phyloP scores from a whole-genome alignment of 2,113 vertebrate genomes.

The Butorides virescens region DNA sequence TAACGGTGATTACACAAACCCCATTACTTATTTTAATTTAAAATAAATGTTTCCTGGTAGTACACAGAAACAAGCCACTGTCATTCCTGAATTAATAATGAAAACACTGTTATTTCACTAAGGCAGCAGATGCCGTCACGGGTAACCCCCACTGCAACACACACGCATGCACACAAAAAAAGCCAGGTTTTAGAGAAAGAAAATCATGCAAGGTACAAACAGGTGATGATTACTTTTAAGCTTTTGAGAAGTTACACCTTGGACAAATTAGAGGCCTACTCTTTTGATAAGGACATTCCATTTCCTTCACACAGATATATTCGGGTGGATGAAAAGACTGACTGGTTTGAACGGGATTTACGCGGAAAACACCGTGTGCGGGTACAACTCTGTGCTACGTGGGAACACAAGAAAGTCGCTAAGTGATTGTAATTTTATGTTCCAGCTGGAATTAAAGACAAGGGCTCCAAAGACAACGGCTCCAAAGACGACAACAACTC shows the following conservation, averaged over 20 bases:
- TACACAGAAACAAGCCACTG: not conserved
- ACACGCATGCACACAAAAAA: not conserved
- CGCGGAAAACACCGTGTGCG: not conserved
- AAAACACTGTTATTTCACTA: not conserved
- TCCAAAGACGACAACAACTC: too few species aligned
- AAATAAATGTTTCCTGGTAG: not conserved
- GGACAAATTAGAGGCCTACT: not conserved
- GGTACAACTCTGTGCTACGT: not conserved
- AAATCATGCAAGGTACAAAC: not conserved
- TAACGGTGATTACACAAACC: not conserved
- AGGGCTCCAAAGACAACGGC: too few species aligned
- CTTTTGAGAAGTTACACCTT: not conserved
- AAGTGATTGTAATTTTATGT: not conserved
- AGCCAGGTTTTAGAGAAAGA: not conserved
- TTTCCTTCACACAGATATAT: not conserved
- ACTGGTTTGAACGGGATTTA: not conserved
- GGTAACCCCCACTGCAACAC: not conserved
- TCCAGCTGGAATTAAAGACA: not conserved
- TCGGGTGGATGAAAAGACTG: not conserved
- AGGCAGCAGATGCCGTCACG: not conserved
- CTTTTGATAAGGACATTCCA: not conserved
- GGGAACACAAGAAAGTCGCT: not conserved
- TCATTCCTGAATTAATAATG: not conserved
- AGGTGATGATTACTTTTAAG: not conserved
- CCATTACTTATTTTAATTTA: not conserved